Evolutionary conservation across 2,888 invertebrate genomes (phyloP).

Genomic region (Cantharis flavilabris): DNA sequence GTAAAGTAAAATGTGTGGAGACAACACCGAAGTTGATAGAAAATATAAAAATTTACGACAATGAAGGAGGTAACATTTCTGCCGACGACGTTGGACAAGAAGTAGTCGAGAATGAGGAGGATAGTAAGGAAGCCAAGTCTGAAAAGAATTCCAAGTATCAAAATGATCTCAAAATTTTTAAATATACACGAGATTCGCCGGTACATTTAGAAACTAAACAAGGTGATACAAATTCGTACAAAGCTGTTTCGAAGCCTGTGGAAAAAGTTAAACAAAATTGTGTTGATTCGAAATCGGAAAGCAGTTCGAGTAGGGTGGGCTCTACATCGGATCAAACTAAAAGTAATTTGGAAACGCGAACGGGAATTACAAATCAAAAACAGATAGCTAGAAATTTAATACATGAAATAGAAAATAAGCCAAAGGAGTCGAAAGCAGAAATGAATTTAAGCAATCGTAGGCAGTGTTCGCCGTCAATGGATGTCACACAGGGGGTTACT

Average conservation of each 20-base stretch:
- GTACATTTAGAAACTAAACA: conserved; percentile 12
- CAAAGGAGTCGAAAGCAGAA: conserved; percentile 5
- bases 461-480: conserved; percentile 48
- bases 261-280: conserved; percentile 39
- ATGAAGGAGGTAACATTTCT: background rate
- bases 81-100: conserved; percentile 10
- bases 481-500: conserved; percentile 50
- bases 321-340: conserved; percentile 22
- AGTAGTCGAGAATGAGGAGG: conserved; percentile 24
- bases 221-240: conserved; percentile 40
- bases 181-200: conserved; percentile 4
- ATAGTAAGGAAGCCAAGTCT: conserved; percentile 22
- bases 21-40: background rate
- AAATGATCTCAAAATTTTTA: conserved; percentile 21
- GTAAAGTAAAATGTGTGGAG: conserved; percentile 5
- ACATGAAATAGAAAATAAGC: conserved; percentile 4
- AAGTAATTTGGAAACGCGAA: conserved; percentile 17
- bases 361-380: conserved; percentile 16
- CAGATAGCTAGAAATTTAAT: conserved; percentile 3
- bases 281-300: conserved; percentile 47
- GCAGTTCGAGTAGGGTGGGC: conserved; percentile 40
- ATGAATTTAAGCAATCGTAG: conserved; percentile 20
- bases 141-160: conserved; percentile 37
- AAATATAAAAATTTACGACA: background rate
- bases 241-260: conserved; percentile 39